Evolutionary conservation across 2,888 invertebrate genomes (phyloP).

Genomic region (Hydraecia micacea): DNA sequence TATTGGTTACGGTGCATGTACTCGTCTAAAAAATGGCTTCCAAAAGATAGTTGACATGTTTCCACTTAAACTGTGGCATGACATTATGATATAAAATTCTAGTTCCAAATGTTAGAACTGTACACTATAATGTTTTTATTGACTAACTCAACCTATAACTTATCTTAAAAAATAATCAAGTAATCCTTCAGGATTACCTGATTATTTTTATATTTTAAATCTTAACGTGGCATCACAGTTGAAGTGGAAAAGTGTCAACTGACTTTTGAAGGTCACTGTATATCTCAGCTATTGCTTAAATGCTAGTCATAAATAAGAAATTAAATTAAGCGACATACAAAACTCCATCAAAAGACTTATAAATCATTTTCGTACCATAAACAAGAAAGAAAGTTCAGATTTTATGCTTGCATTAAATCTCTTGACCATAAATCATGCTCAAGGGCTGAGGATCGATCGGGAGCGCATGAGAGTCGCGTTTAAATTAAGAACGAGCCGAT

Average conservation of each 20-base stretch:
- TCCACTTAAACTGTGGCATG: not conserved
- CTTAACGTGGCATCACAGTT: not conserved
- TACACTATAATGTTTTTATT: not conserved
- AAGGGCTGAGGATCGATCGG: constrained; percentile 58
- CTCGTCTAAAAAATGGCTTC: not conserved
- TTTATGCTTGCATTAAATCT: constrained; percentile 38
- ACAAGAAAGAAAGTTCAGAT: constrained; percentile 37
- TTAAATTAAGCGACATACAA: not conserved
- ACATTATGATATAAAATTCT: not conserved
- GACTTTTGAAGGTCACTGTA: not conserved
- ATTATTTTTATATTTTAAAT: not conserved
- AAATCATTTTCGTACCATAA: constrained; percentile 15
- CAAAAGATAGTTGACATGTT: not conserved
- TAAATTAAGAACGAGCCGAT: constrained; percentile 63
- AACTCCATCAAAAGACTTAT: not conserved
- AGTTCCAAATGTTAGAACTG: not conserved
- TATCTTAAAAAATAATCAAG: not conserved
- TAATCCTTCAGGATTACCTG: not conserved
- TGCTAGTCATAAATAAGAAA: not conserved
- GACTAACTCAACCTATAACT: not conserved
- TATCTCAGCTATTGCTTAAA: not conserved
- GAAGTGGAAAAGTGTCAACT: not conserved
- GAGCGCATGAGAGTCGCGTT: constrained; percentile 55
- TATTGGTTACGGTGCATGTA: not conserved
- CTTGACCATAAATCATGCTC: constrained; percentile 60